phyloP scores from a whole-genome alignment of 1,140 invertebrate species.

The Heliconius nattereri region DNA sequence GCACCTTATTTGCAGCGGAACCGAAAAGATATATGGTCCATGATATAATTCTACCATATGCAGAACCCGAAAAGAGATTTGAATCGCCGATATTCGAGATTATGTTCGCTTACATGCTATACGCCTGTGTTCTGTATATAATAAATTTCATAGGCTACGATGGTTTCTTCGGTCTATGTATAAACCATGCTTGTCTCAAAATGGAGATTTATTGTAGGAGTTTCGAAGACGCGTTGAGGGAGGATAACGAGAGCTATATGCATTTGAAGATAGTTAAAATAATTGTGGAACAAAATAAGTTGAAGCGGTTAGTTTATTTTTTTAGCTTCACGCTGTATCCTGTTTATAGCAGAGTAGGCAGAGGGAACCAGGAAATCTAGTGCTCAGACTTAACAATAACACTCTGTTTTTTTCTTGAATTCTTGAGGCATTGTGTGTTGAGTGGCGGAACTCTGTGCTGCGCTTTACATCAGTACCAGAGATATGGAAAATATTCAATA shows the following conservation, averaged over 20 bases:
- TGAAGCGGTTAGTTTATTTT: constrained; percentile 22
- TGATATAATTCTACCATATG: constrained; percentile 46
- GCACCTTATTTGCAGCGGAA: constrained; percentile 36
- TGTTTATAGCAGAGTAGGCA: no score
- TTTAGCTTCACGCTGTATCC: no score
- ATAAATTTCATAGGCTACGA: constrained; percentile 30
- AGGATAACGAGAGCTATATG: background rate
- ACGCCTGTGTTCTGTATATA: constrained; percentile 6
- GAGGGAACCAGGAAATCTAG: no score
- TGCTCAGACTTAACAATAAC: no score
- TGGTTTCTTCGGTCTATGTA: constrained; percentile 23
- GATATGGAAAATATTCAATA: no score
- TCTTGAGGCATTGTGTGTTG: no score
- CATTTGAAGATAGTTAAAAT: constrained; percentile 22
- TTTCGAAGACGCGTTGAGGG: constrained; percentile 26
- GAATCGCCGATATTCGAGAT: constrained; percentile 50
- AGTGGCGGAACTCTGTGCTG: no score
- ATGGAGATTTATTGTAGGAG: constrained; percentile 29
- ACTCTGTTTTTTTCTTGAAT: no score
- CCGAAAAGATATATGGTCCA: constrained; percentile 53
- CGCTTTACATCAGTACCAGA: no score
- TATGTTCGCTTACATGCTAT: constrained; percentile 45
- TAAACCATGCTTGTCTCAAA: constrained; percentile 38
- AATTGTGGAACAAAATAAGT: constrained; percentile 31
- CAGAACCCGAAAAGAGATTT: constrained; percentile 43